A percentile compares a stretch with the other conserved stretches of the same genome.
These are phyloP conservation scores for Hermaeophaga mercurialis DNA, from an alignment of 2,888 invertebrate genomes.

Conservation along the genomic window DNA sequence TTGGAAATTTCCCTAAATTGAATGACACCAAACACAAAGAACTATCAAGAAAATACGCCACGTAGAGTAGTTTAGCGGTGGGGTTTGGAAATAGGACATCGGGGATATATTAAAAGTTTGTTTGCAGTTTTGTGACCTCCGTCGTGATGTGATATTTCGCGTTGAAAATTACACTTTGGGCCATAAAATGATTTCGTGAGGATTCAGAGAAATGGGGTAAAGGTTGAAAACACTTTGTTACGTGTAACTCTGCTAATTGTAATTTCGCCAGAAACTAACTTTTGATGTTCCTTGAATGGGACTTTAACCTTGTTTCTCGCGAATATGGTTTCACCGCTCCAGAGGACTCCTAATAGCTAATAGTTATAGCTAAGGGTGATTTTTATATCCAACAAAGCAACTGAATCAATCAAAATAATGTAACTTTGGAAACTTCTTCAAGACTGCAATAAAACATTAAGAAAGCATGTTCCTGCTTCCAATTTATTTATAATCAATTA, in stretches of 20 bases:
- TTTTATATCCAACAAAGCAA: too few relatives aligned
- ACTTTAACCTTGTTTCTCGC: slow-evolving; percentile 21
- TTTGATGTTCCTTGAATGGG: slow-evolving; percentile 23
- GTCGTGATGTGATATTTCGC: slow-evolving; percentile 24
- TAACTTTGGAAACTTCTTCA: not conserved
- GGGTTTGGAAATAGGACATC: slow-evolving; percentile 46
- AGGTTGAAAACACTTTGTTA: slow-evolving; percentile 17
- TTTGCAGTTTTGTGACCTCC: slow-evolving; percentile 44
- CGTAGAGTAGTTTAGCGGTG: not conserved
- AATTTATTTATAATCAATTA: too few relatives aligned
- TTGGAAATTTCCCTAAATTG: too few relatives aligned
- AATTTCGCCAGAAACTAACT: slow-evolving; percentile 23
- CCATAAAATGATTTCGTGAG: slow-evolving; percentile 30
- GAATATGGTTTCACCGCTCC: slow-evolving; percentile 11
- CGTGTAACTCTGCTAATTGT: slow-evolving; percentile 27
- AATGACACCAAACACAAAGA: not conserved
- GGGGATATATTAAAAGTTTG: slow-evolving; percentile 53
- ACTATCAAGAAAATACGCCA: not conserved
- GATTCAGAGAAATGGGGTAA: slow-evolving; percentile 17
- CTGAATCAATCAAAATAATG: too few relatives aligned
- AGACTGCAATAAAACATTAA: not conserved
- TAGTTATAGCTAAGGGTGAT: not conserved
- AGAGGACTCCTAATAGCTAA: not conserved
- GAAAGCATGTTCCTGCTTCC: too few relatives aligned
- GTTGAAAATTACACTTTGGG: slow-evolving; percentile 21